Percentiles rank a stretch among this genome's conserved stretches.
These are phyloP conservation scores for Agriopis aurantiaria DNA, from an alignment of 2,888 invertebrate genomes.

Conservation along the genomic window DNA sequence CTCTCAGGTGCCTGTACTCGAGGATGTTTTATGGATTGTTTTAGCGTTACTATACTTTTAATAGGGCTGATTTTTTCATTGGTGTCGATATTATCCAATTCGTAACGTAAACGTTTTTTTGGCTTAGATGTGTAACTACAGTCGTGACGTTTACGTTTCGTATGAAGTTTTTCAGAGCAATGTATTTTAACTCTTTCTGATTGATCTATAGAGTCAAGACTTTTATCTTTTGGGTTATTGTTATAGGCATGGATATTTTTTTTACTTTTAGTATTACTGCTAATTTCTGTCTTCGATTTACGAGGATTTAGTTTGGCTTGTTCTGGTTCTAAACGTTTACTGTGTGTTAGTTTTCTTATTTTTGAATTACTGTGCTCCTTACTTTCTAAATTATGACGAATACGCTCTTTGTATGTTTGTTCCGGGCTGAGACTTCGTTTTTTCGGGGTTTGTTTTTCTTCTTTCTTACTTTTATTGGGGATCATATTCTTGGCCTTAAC, in stretches of 20 bases:
- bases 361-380: not conserved
- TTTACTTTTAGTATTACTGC: not conserved
- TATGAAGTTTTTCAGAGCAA: not conserved
- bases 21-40: constrained; percentile 28
- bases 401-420: constrained; percentile 3
- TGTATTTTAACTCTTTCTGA: not conserved
- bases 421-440: not conserved
- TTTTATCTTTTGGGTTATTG: not conserved
- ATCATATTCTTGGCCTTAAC: not conserved
- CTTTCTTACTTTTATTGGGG: not conserved
- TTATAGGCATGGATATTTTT: not conserved
- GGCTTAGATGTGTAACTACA: constrained; percentile 2
- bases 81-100: constrained; percentile 11
- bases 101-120: constrained; percentile 26
- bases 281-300: not conserved
- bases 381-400: not conserved
- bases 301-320: not conserved
- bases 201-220: not conserved
- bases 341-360: constrained; percentile 3
- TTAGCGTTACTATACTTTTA: constrained; percentile 40
- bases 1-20: constrained; percentile 23
- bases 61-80: constrained; percentile 21
- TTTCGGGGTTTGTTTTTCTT: constrained; percentile 1
- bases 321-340: not conserved
- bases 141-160: constrained; percentile 8